Evolutionary conservation across 2,797 vertebrate species (phyloP).

Genomic region (Micromesistius poutassou): DNA sequence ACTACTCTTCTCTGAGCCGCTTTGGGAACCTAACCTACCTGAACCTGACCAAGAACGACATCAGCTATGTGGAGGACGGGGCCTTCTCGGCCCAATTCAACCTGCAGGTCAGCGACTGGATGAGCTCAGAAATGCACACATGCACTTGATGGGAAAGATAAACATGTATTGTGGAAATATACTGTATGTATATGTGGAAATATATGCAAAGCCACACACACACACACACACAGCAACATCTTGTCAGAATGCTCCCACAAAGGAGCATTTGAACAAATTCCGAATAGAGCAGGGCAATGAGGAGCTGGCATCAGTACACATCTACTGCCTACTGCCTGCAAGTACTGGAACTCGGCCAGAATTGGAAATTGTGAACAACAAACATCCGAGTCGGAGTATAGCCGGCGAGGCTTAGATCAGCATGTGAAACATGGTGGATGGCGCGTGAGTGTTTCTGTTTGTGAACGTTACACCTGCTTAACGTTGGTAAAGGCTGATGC

Average conservation of each 20-base stretch:
- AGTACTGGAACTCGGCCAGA: slow-evolving; percentile 49
- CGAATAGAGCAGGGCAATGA: slow-evolving; percentile 39
- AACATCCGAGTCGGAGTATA: slow-evolving; percentile 44
- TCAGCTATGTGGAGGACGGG: slow-evolving; percentile 92
- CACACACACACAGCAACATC: slow-evolving; percentile 1
- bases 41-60: slow-evolving; percentile 98
- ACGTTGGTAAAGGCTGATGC: slow-evolving; percentile 33
- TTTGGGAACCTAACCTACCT: slow-evolving; percentile 98
- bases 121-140: slow-evolving; percentile 2
- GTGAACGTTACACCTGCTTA: slow-evolving; percentile 40
- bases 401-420: slow-evolving; percentile 53
- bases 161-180: not conserved
- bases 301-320: slow-evolving; percentile 43
- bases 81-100: slow-evolving; percentile 96
- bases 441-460: slow-evolving; percentile 49
- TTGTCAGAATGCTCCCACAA: not conserved
- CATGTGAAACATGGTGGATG: slow-evolving; percentile 52
- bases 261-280: slow-evolving; percentile 69
- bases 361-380: slow-evolving; percentile 48
- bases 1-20: slow-evolving; percentile 91
- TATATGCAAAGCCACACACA: not conserved
- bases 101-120: slow-evolving; percentile 79
- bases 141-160: not conserved
- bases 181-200: not conserved
- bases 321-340: slow-evolving; percentile 21